Evolutionary conservation across 2,888 invertebrate genomes (phyloP), one percentile per base, ranked within the genome.

Genomic region (Apodemia hepburni): DNA sequence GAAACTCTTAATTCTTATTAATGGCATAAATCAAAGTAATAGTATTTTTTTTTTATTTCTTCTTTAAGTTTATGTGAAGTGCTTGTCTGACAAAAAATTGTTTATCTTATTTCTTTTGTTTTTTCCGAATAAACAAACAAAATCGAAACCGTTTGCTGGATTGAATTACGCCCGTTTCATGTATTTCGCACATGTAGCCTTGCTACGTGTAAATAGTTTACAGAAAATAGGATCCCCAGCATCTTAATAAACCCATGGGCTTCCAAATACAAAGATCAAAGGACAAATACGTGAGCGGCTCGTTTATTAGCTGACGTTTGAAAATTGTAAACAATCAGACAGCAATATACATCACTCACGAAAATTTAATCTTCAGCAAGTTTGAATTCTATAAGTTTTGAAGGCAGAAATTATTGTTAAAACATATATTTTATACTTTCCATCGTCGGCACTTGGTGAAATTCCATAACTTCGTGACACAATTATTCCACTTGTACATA

Each of bases 301-400:
- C 42, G 7, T 29, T 57, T 59, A 59, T 59, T 42, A 29, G 61
- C 61, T 62, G 61, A 58, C 61, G 58, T 54, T 45, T 33, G 61
- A 33, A 58, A 33, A 58, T 58, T 58, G 61, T 58, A 45, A 62
- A 58, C 45, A 58, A 17, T 27, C 38, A 38, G 42, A 38, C 38
- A 38, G 42, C 61, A 61, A 61, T 57, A 54, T 11, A 18, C 58
- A 38, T 22, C 29, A 38, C 45, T 45, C 33, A 58, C 33, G 58
- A 58, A 45, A 45, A 29, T 61, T 29, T 15, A 58, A 29, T 17
- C 18, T 42, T 58, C 57, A 45, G 58, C 61, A 42, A 42, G 15
- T 38, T 51, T 51, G 54, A 22, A 5, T 22, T 54, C n/a, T 1
- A 35, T 58, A 33, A 58, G 38, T 38, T 33, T 58, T 58, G 42